Evolutionary conservation across 1,140 invertebrate species (phyloP), one percentile per base, ranked within the genome.

Genomic region (Orius laevigatus): DNA sequence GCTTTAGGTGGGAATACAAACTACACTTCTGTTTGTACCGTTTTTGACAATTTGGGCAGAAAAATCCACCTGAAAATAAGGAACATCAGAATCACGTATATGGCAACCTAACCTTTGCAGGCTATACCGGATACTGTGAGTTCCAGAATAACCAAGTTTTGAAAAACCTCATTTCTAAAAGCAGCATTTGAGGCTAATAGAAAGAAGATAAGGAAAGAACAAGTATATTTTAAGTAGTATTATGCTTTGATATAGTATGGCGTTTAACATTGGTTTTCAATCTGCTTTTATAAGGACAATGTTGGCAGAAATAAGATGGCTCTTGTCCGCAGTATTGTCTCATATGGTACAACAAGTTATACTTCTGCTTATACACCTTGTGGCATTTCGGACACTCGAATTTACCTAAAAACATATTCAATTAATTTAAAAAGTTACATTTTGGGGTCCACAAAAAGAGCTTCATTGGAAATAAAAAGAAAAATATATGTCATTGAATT

Each of bases 241-340:
- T 11, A 15, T 43, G 41, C 19, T 16, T 19, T n/a, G 5, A 4
- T 5, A 15, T 14, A 50, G 67, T 64, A 50, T 71, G 69, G 44
- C 66, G 64, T 36, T 64, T 60, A 8, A 72, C 58, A 25, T 67
- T 65, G 19, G 65, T 67, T 25, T 67, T 68, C 14, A 67, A 63
- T 45, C 62, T 69, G 38, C 64, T 66, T 44, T 60, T 63, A 52
- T 70, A 66, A 34, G 60, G 47, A 40, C 43, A 46, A 12, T n/a
- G 15, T 3, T 9, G 43, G 43, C 20, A 46, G n/a, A 11, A 15
- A 16, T n/a, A 46, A 5, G 19, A 12, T 5, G 19, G 43, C 18
- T 31, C 43, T 46, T 46, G 8, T 34, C 33, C 33, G n/a, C 33
- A 34, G 8, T 34, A 8, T n/a, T n/a, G n/a, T n/a, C 33, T 34